Percentiles rank a stretch among this genome's conserved stretches.
phyloP scores from a whole-genome alignment of 2,113 vertebrate genomes.

The Andinoacara biseriatus region DNA sequence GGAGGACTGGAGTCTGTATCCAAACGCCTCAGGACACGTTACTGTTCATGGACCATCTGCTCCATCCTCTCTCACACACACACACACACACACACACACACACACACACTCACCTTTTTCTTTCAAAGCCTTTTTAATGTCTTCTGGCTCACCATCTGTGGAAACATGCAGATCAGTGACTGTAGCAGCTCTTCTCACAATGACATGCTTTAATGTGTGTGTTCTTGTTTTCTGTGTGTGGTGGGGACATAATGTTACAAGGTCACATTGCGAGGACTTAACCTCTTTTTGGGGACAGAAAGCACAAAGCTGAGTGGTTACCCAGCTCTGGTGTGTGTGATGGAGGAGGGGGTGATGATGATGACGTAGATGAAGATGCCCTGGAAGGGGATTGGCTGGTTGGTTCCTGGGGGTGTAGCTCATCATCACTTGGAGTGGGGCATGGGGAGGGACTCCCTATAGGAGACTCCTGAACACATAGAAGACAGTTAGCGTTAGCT shows the following conservation, averaged over 20 bases:
- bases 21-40: neutral
- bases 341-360: slow-evolving; percentile 32
- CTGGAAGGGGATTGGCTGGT: slow-evolving; percentile 52
- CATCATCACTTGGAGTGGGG: slow-evolving; percentile 37
- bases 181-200: no score
- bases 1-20: neutral
- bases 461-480: slow-evolving; percentile 19
- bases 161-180: neutral
- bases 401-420: slow-evolving; percentile 15
- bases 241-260: neutral
- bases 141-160: slow-evolving; percentile 6
- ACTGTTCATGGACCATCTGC: neutral
- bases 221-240: neutral
- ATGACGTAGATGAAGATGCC: slow-evolving; percentile 34
- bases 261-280: neutral
- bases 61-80: neutral
- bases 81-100: neutral
- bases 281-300: neutral
- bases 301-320: neutral
- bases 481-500: neutral
- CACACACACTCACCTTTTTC: neutral
- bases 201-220: neutral
- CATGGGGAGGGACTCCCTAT: slow-evolving; percentile 25
- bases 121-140: neutral
- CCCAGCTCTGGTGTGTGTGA: slow-evolving; percentile 24